Base-by-base conservation (phyloP, 1,140 invertebrate genomes). In the Macrosteles quadrilineatus region DNA sequence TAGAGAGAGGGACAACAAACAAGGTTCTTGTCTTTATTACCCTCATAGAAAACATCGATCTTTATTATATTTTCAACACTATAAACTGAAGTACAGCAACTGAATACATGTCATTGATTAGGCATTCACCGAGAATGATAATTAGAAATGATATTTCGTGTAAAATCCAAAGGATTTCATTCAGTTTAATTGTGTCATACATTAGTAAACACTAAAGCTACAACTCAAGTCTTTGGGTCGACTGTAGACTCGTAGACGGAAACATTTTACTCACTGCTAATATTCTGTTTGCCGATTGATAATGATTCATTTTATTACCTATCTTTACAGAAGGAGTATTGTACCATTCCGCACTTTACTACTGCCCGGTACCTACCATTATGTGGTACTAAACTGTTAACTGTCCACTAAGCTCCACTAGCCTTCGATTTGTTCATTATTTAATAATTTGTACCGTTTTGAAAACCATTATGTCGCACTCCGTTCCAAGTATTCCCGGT, bases 261-360 rank as follows among this genome's bases (percentile, higher is more conserved):
- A 50, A 50, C 47, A 50, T 50, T 50, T 50, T 50, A 50, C 47
- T 14, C n/a, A n/a, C 32, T 36, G 32, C 32, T 36, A 59, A 59
- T 59, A 3, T 14, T 21, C 55, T 59, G 55, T 59, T 59, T 59
- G 55, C 55, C 55, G 9, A 59, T 59, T 59, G 55, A 59, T 59
- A 59, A 59, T 59, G 12, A 25, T 30, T 59, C 55, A 59, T 59
- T 59, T 59, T 59, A 59, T 30, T 59, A 30, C 55, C 55, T 12
- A 25, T 59, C 12, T 30, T 59, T 59, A 50, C 47, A 50, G 55
- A 30, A 59, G 23, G 12, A 9, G 9, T 59, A 59, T 25, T 59
- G 55, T 59, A 30, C 55, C 23, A 30, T 59, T 30, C 55, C 47
- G 47, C 23, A 23, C 23, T 59, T 59, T 59, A 59, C 27, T 27